Evolutionary conservation across 2,113 vertebrate genomes (phyloP).

Genomic region (Genyomyrus donnyi): DNA sequence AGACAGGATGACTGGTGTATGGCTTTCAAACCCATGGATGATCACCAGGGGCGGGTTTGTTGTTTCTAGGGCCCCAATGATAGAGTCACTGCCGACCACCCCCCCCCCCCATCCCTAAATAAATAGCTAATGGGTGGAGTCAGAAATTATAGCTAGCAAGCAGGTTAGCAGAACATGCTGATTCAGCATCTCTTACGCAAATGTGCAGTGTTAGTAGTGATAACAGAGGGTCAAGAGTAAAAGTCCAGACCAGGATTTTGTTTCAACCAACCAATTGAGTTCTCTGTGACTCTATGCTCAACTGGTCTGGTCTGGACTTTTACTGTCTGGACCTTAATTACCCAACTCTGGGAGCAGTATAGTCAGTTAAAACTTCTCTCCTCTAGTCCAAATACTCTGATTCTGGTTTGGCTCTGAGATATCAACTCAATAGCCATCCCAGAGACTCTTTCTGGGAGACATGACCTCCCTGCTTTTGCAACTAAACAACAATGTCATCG

Average conservation of each 20-base stretch:
- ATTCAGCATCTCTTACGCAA: not conserved
- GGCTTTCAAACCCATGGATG: not conserved
- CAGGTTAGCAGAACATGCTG: not conserved
- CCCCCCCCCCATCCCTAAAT: not conserved
- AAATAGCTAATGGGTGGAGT: not conserved
- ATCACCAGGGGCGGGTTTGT: not conserved
- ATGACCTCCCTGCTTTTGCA: not conserved
- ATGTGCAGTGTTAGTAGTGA: not conserved
- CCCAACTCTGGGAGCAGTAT: not conserved
- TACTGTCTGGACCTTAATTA: no score
- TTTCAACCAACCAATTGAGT: no score
- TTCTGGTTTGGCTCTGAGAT: not conserved
- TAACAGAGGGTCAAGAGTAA: not conserved
- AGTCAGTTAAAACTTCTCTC: not conserved
- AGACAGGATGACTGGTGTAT: not conserved
- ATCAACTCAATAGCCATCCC: not conserved
- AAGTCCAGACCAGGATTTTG: no score
- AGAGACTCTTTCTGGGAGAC: not conserved
- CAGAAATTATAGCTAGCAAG: not conserved
- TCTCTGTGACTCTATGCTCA: no score
- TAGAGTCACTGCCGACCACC: not conserved
- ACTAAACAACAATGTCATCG: not conserved
- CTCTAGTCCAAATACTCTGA: not conserved
- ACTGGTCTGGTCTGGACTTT: no score
- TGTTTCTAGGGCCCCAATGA: not conserved